A percentile compares a stretch with the other conserved stretches of the same genome.
These are phyloP conservation scores for Andinoacara biseriatus DNA, from an alignment of 2,113 vertebrate species.

Conservation along the genomic window DNA sequence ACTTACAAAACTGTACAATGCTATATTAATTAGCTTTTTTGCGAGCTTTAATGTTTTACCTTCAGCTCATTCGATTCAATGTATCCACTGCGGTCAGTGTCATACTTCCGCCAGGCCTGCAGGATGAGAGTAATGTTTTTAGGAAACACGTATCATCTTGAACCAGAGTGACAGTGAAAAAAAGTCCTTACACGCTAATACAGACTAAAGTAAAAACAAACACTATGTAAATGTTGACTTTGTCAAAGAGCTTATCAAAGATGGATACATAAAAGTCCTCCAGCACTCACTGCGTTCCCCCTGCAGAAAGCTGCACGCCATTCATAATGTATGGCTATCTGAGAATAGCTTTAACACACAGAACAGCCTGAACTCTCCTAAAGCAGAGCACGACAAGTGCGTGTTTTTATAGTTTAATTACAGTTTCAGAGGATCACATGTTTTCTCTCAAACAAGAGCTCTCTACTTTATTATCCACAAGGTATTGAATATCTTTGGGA, in stretches of 20 bases:
- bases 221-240: conserved; percentile 52
- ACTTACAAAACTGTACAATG: neutral
- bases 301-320: conserved; percentile 66
- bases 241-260: conserved; percentile 66
- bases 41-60: conserved; percentile 78
- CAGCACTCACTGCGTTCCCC: conserved; percentile 30
- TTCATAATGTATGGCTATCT: conserved; percentile 80
- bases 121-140: conserved; percentile 13
- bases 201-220: neutral
- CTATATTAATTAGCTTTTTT: neutral
- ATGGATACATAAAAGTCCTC: conserved; percentile 62
- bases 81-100: conserved; percentile 95
- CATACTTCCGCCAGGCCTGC: conserved; percentile 94
- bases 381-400: neutral
- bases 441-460: neutral
- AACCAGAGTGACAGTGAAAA: neutral
- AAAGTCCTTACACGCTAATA: neutral
- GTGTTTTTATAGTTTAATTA: neutral
- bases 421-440: conserved; percentile 17
- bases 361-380: conserved; percentile 32
- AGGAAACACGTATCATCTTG: neutral
- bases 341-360: conserved; percentile 73
- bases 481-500: neutral
- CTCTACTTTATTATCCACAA: neutral
- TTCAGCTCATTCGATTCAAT: conserved; percentile 97